These are phyloP conservation scores for Xestobium rufovillosum DNA, from an alignment of 2,888 invertebrate species.

Conservation along the genomic window DNA sequence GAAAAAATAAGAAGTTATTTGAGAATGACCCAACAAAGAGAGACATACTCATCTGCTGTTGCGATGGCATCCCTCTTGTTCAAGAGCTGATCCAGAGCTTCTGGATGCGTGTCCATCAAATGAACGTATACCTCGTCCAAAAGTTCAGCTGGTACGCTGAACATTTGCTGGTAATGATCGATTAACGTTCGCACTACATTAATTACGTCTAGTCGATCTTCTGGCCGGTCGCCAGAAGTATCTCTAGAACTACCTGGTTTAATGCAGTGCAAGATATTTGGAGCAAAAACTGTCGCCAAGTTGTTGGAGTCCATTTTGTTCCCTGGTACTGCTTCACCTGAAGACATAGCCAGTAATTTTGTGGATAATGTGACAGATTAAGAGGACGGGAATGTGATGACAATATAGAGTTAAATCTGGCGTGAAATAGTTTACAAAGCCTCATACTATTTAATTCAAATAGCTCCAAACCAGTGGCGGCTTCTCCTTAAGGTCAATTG, in stretches of 20 bases:
- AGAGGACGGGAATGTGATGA: too few relatives aligned
- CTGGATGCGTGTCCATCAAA: conserved; percentile 78
- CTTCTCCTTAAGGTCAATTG: too few relatives aligned
- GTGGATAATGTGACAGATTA: too few relatives aligned
- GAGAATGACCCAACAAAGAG: background rate
- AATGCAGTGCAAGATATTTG: conserved; percentile 80
- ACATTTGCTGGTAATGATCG: conserved; percentile 64
- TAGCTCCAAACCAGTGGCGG: too few relatives aligned
- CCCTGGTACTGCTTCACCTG: conserved; percentile 58
- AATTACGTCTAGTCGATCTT: conserved; percentile 81
- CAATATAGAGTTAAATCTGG: too few relatives aligned
- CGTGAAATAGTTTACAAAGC: too few relatives aligned
- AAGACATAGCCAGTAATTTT: too few relatives aligned
- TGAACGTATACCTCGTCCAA: conserved; percentile 81
- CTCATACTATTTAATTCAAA: too few relatives aligned
- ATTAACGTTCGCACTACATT: conserved; percentile 77
- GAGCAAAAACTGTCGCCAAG: conserved; percentile 88
- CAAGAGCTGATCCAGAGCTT: conserved; percentile 63
- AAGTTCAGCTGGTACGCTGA: conserved; percentile 69
- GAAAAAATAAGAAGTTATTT: too few relatives aligned
- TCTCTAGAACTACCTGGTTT: conserved; percentile 47
- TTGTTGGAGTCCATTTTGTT: conserved; percentile 94
- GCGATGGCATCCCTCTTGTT: conserved; percentile 41
- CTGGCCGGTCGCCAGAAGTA: conserved; percentile 54
- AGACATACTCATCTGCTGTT: conserved; percentile 43